Percentiles rank a stretch among this genome's conserved stretches.
phyloP scores from a whole-genome alignment of 1,140 invertebrate genomes.

The Diachasmimorpha longicaudata region DNA sequence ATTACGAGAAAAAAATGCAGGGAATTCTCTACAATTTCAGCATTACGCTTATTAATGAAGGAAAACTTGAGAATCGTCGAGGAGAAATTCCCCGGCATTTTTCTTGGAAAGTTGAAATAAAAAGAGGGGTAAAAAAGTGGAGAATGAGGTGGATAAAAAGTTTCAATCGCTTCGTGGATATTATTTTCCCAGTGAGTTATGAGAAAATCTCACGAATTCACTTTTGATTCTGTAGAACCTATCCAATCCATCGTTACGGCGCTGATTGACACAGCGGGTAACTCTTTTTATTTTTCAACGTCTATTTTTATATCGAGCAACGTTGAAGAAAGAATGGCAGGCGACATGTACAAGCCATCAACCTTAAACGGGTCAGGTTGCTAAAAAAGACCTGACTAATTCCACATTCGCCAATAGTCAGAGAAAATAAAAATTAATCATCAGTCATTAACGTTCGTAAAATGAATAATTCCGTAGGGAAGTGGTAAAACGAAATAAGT shows the following conservation, averaged over 20 bases:
- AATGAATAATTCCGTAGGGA: too few relatives aligned
- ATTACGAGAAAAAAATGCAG: not conserved
- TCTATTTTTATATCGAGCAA: not conserved
- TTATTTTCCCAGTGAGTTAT: conserved; percentile 1
- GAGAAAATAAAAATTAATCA: too few relatives aligned
- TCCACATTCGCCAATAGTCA: too few relatives aligned
- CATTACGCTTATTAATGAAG: not conserved
- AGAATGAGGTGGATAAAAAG: not conserved
- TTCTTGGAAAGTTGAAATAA: not conserved
- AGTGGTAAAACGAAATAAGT: too few relatives aligned
- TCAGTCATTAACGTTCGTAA: too few relatives aligned
- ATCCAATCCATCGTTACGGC: not conserved
- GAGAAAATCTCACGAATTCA: not conserved
- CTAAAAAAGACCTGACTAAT: too few relatives aligned
- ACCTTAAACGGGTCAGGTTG: too few relatives aligned
- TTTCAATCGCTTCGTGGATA: not conserved
- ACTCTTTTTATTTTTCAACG: not conserved
- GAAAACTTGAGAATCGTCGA: not conserved
- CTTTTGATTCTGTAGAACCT: not conserved
- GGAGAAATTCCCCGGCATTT: not conserved
- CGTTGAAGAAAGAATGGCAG: not conserved
- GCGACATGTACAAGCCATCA: too few relatives aligned
- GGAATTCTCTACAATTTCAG: not conserved
- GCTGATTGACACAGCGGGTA: not conserved
- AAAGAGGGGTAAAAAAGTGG: not conserved